Evolutionary conservation across 2,797 vertebrate genomes (phyloP), one percentile per base, ranked within the genome.

Genomic region (Zalophus californianus): DNA sequence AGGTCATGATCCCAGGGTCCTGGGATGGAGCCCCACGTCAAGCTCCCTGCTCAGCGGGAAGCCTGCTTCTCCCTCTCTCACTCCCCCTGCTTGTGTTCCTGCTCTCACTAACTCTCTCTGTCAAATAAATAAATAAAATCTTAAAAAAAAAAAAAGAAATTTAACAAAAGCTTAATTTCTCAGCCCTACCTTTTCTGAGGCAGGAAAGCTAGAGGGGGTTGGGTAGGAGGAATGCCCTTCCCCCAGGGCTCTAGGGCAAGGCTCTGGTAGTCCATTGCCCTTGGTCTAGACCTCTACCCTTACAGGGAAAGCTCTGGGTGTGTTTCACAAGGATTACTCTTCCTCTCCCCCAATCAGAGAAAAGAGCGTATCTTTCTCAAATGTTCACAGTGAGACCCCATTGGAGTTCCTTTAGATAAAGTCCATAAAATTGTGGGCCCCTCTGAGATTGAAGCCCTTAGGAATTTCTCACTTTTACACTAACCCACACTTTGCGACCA

Each of bases 291-390:
- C 12, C 1, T n/a, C 3, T 50, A 41, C 20, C 60, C 12, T 2
- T 79, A 78, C 0, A 0, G 6, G 32, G 8, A 91, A 52, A 27
- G n/a, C n/a, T 52, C 14, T 78, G 32, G 0, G 0, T 32, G 0
- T 64, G 23, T 32, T 83, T 50, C 27, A 77, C 38, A 96, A 41
- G 3, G 18, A 75, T 88, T 32, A 29, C 4, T 38, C 14, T 66
- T 44, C 68, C 18, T 27, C 32, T 62, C 9, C 13, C n/a, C n/a
- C 32, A 66, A 2, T 25, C 77, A 83, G 14, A 66, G n/a, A 29
- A 88, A 48, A 56, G 12, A 62, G 13, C 10, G 3, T 4, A 66
- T n/a, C 1, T 48, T 75, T 87, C 13, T 58, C 32, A 92, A 6
- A 52, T 82, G 32, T 87, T 66, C 3, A 82, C 5, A 50, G 38